Conservation (phyloP, 1,140 invertebrate genomes). For the Lanistes nyassanus region DNA sequence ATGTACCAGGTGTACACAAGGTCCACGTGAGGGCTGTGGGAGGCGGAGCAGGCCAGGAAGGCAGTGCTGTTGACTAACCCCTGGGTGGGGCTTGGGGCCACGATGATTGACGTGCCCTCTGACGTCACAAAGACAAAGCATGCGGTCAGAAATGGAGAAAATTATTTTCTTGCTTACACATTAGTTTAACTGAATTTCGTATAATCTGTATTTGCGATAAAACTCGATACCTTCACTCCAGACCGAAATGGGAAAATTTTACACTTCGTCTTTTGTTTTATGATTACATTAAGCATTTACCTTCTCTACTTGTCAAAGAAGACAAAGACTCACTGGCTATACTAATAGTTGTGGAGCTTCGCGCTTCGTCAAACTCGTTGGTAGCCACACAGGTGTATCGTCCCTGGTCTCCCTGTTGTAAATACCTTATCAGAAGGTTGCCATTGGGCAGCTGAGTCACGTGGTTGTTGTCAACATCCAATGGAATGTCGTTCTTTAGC, state of each 20-base stretch:
- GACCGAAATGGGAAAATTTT: no score
- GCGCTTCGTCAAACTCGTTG: conserved; percentile 49
- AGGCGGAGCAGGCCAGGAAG: conserved; percentile 52
- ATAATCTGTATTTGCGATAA: no score
- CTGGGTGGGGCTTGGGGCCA: conserved; percentile 27
- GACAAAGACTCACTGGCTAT: conserved; percentile 52
- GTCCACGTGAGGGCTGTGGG: conserved; percentile 30
- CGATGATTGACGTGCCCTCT: conserved; percentile 43
- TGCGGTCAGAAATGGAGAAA: background rate
- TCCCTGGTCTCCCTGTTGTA: conserved; percentile 45
- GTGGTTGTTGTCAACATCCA: conserved; percentile 31
- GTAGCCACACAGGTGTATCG: conserved; percentile 55
- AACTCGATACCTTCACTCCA: no score
- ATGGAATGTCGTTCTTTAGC: conserved; percentile 88
- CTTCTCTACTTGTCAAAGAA: no score
- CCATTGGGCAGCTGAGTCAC: conserved; percentile 51
- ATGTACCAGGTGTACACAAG: conserved; percentile 48
- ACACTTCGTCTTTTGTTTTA: no score
- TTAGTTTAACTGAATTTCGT: background rate
- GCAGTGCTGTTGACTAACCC: conserved; percentile 46
- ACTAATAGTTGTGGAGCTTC: conserved; percentile 35
- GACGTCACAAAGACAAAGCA: background rate
- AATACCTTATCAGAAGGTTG: conserved; percentile 38
- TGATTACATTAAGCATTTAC: no score
- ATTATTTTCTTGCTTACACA: background rate